Base-by-base conservation (phyloP, 2,888 invertebrate species). In the Coremacera marginata region DNA sequence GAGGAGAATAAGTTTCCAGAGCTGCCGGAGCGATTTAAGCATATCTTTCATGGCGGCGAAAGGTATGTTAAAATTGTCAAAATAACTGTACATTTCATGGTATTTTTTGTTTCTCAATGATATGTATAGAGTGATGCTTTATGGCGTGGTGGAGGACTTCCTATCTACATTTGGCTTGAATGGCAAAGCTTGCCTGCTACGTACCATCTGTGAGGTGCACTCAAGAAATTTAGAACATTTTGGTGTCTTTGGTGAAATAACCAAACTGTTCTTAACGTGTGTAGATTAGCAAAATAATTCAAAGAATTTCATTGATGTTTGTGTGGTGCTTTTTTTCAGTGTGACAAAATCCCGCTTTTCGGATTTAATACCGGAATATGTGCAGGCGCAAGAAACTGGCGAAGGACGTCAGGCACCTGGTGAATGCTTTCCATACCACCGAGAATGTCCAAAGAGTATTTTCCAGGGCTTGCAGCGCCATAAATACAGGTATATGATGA, bases 161-260 rank as follows among this genome's bases (percentile, higher is more conserved):
- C 89, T 96, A 73, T 92, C 93, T 62, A 95, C 94, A 82, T 94
- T 96, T 80, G 96, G 96, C 0, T 89, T 96, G 90, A 92, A 95
- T 81, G 96, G 96, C 31, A 94, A 93, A 84, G 95, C 95, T 3
- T 96, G 96, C 85, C 88, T 96, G 0, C 89, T 96, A 68, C 90
- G 96, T 80, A 95, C 95, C 1, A 96, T 96, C 79, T 96, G 96
- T 84, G 96, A 96, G 89, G 93, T 96, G 60, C 95, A 96, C 84
- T 94, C 96, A 0, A 93, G 94, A 84, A 94, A 94, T 0, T 89
- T 95, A 79, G 92, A 91, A 70, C 94, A 94, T 83, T 95, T 94
- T 83, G 96, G 96, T 5, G 92, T 96, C 70, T 88, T 96, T 62
- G 96, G 96, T 0, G 96, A 96, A 91, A 92, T 95, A 84, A 91